Evolutionary conservation across 2,113 vertebrate species (phyloP), one percentile per base, ranked within the genome.

Genomic region (Chionodraco myersi): DNA sequence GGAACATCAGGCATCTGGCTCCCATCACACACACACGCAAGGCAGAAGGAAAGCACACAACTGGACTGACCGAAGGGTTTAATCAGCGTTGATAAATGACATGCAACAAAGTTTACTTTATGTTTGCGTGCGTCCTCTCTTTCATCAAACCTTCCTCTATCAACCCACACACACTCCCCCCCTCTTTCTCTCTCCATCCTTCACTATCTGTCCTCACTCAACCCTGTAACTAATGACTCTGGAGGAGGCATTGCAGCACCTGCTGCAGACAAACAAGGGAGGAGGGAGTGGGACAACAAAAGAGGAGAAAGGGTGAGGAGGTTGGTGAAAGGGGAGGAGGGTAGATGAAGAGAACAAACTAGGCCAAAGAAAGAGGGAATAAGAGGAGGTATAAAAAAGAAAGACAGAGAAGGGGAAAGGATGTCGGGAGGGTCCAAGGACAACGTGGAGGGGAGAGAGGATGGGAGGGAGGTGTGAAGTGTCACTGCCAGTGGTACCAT

Each of bases 401-500:
- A 14, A 75, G 10, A 77, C 26, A 85, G 66, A 76, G 49, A 59
- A 61, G 75, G 48, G 72, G 63, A 78, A 57, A 77, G 72, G 71
- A 48, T 82, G 72, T 44, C 66, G 58, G 74, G 49, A 83, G 57
- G 71, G 75, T 12, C 72, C 89, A 92, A 92, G 92, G 92, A 93
- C 89, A 79, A 85, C 83, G 77, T 51, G 68, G 68, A 75, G 59
- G 74, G 23, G 68, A 84, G 62, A 62, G 69, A 83, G 63, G 30
- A 74, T 72, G 41, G 75, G 85, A 89, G 68, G 75, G 86, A 91
- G 87, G 91, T 90, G 90, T 89, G 88, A 93, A 86, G 86, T 92
- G 89, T 91, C 87, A 87, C 73, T 79, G 86, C 85, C 77, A 82
- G 81, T 81, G 85, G 86, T 87, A 78, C 65, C 82, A 82, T 72